Evolutionary conservation across 2,797 vertebrate genomes (phyloP).

Genomic region (Dallia pectoralis): DNA sequence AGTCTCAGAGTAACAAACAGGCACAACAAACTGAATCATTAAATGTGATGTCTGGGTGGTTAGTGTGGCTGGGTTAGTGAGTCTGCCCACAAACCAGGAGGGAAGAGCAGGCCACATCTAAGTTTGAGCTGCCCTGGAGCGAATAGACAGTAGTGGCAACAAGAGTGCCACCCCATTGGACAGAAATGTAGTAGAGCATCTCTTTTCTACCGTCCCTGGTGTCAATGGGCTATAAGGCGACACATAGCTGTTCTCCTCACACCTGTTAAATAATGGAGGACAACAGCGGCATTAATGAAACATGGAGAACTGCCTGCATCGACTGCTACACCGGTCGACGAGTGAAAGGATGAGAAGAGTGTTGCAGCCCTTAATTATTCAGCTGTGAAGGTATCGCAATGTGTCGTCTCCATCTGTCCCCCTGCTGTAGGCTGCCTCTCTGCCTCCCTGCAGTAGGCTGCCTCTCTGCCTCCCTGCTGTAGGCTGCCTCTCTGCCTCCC

Average conservation of each 20-base stretch:
- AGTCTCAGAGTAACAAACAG: constrained; percentile 47
- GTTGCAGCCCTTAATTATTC: constrained; percentile 76
- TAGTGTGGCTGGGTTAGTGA: constrained; percentile 69
- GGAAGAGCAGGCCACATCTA: background rate
- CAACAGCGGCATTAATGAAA: constrained; percentile 86
- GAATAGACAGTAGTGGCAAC: background rate
- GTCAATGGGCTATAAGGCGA: constrained; percentile 71
- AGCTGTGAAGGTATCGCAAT: constrained; percentile 72
- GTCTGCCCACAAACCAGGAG: background rate
- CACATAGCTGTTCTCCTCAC: constrained; percentile 78
- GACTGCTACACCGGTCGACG: constrained; percentile 44
- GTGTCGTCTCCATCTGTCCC: constrained; percentile 53
- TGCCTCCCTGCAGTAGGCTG: too few relatives aligned
- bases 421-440: background rate
- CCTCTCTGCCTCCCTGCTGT: too few relatives aligned
- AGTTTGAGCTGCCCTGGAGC: background rate
- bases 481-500: too few relatives aligned
- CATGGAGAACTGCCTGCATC: constrained; percentile 61
- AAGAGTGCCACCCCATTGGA: constrained; percentile 57
- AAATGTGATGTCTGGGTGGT: constrained; percentile 63
- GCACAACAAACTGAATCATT: constrained; percentile 83
- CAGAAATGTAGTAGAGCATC: constrained; percentile 70
- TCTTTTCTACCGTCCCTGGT: constrained; percentile 52
- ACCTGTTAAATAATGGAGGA: constrained; percentile 85
- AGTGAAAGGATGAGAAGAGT: too few relatives aligned